Base-by-base conservation (phyloP, 2,888 invertebrate species). In the Tipula helvola region DNA sequence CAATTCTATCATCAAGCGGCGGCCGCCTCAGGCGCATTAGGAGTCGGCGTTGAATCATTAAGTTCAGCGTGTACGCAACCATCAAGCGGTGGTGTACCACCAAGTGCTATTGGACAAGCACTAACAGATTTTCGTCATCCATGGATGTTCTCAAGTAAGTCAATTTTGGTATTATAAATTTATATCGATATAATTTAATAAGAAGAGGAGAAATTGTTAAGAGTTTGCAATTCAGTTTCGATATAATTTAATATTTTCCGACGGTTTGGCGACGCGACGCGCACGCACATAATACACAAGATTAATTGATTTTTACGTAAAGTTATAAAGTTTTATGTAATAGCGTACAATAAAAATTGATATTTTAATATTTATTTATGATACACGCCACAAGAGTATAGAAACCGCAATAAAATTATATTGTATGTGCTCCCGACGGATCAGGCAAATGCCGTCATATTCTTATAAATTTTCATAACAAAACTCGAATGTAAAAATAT, bases 61-160 rank as follows among this genome's bases (percentile, higher is more conserved):
- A 94, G 97, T 88, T 95, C 95, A 89, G 94, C 95, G 87, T 97
- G 97, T 93, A 94, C 95, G 88, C 96, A 96, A 91, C 94, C 95
- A 88, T 94, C 95, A 89, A 92, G 93, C 86, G 93, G 92, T 71
- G 92, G 93, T 85, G 93, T 93, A 87, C 93, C 94, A 87, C 90
- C 91, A 83, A 91, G 91, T 18, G 91, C 91, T 36, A 95, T 96
- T 88, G 96, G 96, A 88, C 97, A 97, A 92, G 96, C 97, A 87
- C 95, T 97, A 91, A 96, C 97, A 86, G 97, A 97, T 92, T 97
- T 97, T 87, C 95, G 97, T 90, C 97, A 98, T 92, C 97, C 97
- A 86, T 98, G 97, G 97, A 97, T 98, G 97, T 96, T 85, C 18
- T 85, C 85, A 85, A 85, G 85, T 85, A 85, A 85, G 85, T 85